Evolutionary conservation across 2,797 vertebrate genomes (phyloP), one percentile per base, ranked within the genome.

Genomic region (Leptodactylus fallax): DNA sequence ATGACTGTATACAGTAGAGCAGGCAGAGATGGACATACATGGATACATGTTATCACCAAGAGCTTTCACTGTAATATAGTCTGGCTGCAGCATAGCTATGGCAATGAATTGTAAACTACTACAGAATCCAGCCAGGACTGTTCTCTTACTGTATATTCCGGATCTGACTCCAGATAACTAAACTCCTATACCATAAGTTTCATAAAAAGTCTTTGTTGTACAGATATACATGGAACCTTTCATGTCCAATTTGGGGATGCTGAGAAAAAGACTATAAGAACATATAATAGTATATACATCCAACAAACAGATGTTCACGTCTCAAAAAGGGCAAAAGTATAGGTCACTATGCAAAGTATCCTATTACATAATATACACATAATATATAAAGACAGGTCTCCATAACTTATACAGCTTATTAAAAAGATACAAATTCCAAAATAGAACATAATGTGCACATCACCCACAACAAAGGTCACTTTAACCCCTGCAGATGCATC

Each of bases 21-120:
- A 85, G 55, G 45, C 71, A 58, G 51, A 79, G 58, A 86, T 87
- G 85, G 60, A 79, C 78, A 81, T 86, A 80, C 60, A 86, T 85
- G 76, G 84, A 85, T 25, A 67, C 72, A 85, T 79, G 74, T 47
- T 47, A 81, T 47, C 79, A 81, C 47, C 51, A 69, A 10, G 49
- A 87, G 87, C 61, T 83, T 79, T 65, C 74, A 84, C 9, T 87
- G 61, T 69, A 47, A 77, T 56, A 53, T 19, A 53, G 11, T 10
- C 36, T 76, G 47, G 21, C 27, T 79, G 58, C 6, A 85, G 36
- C 25, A 58, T 17, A 67, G 17, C 60, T 19, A 47, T 81, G 11
- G 23, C 81, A 51, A 49, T 58, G 76, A 21, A 55, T 45, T 63
- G 1, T 45, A 27, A 25, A 17, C 12, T 87, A 14, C 5, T 65